Conservation (phyloP, 2,797 vertebrate genomes). For the Borostomias antarcticus region DNA sequence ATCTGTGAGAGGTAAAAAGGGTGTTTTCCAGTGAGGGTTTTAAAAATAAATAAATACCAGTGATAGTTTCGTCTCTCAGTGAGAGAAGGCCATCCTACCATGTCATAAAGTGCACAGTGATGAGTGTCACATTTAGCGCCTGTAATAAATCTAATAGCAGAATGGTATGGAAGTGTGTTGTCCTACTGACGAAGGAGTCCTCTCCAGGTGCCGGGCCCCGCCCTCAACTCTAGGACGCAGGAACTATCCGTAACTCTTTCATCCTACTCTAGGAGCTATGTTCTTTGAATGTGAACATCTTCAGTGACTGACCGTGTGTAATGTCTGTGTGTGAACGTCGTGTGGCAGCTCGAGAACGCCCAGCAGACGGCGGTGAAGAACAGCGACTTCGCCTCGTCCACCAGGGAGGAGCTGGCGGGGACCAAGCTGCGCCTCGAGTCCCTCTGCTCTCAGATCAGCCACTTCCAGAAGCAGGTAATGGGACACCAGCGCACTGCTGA, state of each 20-base stretch:
- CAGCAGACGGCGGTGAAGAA: constrained; percentile 73
- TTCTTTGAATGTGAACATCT: background rate
- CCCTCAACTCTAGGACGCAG: background rate
- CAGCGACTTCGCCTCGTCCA: constrained; percentile 61
- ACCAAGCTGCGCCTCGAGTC: constrained; percentile 69
- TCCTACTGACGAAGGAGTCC: constrained; percentile 1
- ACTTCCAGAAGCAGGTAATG: constrained; percentile 74
- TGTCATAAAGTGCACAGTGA: no score
- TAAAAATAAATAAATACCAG: no score
- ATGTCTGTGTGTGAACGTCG: background rate
- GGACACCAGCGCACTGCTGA: background rate
- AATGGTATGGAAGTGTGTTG: no score
- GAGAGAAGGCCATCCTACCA: no score
- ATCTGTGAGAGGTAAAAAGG: no score
- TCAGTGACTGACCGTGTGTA: constrained; percentile 4
- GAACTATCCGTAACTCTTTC: no score
- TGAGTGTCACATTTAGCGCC: no score
- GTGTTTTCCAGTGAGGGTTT: no score
- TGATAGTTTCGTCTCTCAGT: no score
- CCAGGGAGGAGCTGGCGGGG: constrained; percentile 76
- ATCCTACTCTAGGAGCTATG: no score
- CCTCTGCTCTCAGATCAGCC: constrained; percentile 72
- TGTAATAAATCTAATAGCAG: no score
- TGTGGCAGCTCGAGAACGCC: constrained; percentile 83
- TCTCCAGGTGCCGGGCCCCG: background rate